Evolutionary conservation across 23 tunicate genomes (phyloP), one percentile per base, ranked within the genome.

Genomic region (Ascidia mentula): DNA sequence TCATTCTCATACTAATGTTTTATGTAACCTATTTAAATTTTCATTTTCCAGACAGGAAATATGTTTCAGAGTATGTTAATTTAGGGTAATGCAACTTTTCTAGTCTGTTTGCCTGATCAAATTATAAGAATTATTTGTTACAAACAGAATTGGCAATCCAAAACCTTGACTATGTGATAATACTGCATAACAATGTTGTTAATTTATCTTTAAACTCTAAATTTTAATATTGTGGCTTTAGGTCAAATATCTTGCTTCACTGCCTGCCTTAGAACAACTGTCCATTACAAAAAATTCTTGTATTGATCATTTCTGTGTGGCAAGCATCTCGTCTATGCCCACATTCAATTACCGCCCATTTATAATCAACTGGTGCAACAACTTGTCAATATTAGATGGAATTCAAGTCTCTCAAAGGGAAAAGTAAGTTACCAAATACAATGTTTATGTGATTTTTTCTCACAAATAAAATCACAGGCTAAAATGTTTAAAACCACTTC

Each of bases 281-380:
- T 79, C 83, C 3, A 17, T 79, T 20, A 18, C 38, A n/a, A 79
- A 79, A 26, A 79, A 79, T 34, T 36, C 83, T 0, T 79, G 83
- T 46, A 31, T 79, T 12, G 60, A 26, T 69, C 74, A 34, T 6
- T 35, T 35, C 18, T 20, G 24, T 32, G 7, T 46, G 31, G 28
- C 36, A 0, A 8, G 32, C 0, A 31, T 18, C 18, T 5, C 74
- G 6, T 38, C 42, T 34, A 35, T 77, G 5, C 80, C 80, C 12
- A 7, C 80, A 45, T 34, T 79, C 26, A 79, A 79, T 32, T 79
- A 65, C 7, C 74, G 83, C 17, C 83, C 83, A 69, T 79, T 79
- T 39, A 38, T 79, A 26, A 36, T 79, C 36, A 79, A 79, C 53
- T 79, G 83, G 83, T 79, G 83, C 74, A 38, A 79, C 36, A 61